These are phyloP conservation scores for Heliconius ethilla DNA, from an alignment of 2,888 invertebrate species.

Conservation along the genomic window DNA sequence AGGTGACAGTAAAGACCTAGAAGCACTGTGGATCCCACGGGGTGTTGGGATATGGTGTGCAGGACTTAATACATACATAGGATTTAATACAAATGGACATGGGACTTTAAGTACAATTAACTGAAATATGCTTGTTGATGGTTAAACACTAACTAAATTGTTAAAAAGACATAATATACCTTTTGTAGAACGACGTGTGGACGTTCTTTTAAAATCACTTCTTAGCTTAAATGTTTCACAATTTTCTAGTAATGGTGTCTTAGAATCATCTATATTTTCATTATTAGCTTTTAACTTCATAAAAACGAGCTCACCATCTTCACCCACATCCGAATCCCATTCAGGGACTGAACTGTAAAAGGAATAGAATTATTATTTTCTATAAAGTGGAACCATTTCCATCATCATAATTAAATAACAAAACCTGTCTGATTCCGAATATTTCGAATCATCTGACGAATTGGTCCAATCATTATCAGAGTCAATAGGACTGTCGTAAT, in stretches of 20 bases:
- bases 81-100: too few species aligned
- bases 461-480: conserved; percentile 77
- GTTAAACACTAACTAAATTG: too few species aligned
- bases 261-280: conserved; percentile 50
- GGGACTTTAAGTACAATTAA: too few species aligned
- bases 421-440: conserved; percentile 84
- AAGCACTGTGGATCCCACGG: too few species aligned
- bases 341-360: conserved; percentile 83
- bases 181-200: conserved; percentile 71
- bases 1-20: too few species aligned
- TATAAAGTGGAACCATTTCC: background rate
- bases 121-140: too few species aligned
- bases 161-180: conserved; percentile 52
- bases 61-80: too few species aligned
- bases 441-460: conserved; percentile 78
- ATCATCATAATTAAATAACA: background rate
- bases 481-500: conserved; percentile 70
- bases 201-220: conserved; percentile 74
- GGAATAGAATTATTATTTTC: background rate
- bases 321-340: conserved; percentile 85
- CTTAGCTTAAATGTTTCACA: conserved; percentile 73
- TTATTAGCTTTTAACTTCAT: conserved; percentile 78
- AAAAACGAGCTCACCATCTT: conserved; percentile 86
- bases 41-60: too few species aligned
- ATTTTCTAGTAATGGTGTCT: conserved; percentile 67